Evolutionary conservation across 2,113 vertebrate genomes (phyloP).

Genomic region (Gallinago undulata): DNA sequence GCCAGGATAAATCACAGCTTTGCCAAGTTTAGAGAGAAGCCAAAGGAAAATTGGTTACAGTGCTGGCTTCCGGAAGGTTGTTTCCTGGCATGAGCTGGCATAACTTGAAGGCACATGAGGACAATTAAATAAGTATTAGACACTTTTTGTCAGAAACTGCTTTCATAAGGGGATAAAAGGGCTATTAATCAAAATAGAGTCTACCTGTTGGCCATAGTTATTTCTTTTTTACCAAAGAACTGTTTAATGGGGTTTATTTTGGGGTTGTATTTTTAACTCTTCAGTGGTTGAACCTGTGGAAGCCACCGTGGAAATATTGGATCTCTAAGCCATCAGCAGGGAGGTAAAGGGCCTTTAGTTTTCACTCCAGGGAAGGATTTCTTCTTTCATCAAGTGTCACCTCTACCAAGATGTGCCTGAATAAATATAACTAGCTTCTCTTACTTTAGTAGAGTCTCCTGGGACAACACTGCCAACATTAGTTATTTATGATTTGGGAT

Average conservation of each 20-base stretch:
- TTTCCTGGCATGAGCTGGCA: neutral
- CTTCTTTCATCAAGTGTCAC: neutral
- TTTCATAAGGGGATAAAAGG: conserved; percentile 1
- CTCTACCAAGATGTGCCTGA: neutral
- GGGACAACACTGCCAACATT: neutral
- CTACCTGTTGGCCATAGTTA: neutral
- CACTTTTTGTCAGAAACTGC: neutral
- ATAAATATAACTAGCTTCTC: neutral
- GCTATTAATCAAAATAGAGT: neutral
- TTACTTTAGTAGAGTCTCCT: neutral
- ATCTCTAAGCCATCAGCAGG: neutral
- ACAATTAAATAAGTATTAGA: neutral
- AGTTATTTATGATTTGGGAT: conserved; percentile 1
- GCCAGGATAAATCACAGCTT: neutral
- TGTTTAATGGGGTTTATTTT: neutral
- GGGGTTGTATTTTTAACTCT: neutral
- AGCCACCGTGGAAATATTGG: neutral
- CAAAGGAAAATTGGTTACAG: neutral
- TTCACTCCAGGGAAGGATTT: neutral
- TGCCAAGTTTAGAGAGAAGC: neutral
- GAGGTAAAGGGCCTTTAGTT: conserved; percentile 10
- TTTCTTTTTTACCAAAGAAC: neutral
- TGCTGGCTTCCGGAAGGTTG: neutral
- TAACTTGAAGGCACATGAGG: neutral
- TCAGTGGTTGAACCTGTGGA: neutral